Percentiles rank a stretch among this genome's conserved stretches.
Evolutionary conservation across 2,888 invertebrate species (phyloP).

Genomic region (Tortrix viridana): DNA sequence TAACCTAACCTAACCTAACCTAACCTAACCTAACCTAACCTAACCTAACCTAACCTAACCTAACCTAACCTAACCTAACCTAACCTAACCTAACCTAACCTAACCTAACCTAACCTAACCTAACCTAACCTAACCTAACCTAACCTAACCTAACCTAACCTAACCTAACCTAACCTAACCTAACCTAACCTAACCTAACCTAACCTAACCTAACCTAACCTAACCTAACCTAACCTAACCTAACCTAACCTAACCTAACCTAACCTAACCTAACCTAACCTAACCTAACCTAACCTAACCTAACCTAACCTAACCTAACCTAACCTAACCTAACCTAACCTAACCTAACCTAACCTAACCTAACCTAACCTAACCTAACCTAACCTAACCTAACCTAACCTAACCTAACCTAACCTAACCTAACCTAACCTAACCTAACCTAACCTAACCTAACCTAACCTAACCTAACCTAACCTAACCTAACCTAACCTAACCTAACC

Average conservation of each 20-base stretch:
- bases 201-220: conserved; percentile 16
- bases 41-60: conserved; percentile 16
- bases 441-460: conserved; percentile 3
- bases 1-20: conserved; percentile 16
- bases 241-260: conserved; percentile 16
- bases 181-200: conserved; percentile 16
- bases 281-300: conserved; percentile 16
- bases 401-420: background rate
- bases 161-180: conserved; percentile 16
- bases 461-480: conserved; percentile 3
- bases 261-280: conserved; percentile 16
- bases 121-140: conserved; percentile 16
- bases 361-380: conserved; percentile 6
- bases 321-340: conserved; percentile 16
- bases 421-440: conserved; percentile 2
- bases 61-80: conserved; percentile 16
- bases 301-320: conserved; percentile 16
- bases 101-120: conserved; percentile 16
- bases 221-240: conserved; percentile 16
- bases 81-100: conserved; percentile 16
- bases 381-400: conserved; percentile 3
- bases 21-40: conserved; percentile 16
- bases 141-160: conserved; percentile 16
- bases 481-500: conserved; percentile 3
- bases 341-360: conserved; percentile 16